phyloP scores from a whole-genome alignment of 2,797 vertebrate species.

The Somateria mollissima region DNA sequence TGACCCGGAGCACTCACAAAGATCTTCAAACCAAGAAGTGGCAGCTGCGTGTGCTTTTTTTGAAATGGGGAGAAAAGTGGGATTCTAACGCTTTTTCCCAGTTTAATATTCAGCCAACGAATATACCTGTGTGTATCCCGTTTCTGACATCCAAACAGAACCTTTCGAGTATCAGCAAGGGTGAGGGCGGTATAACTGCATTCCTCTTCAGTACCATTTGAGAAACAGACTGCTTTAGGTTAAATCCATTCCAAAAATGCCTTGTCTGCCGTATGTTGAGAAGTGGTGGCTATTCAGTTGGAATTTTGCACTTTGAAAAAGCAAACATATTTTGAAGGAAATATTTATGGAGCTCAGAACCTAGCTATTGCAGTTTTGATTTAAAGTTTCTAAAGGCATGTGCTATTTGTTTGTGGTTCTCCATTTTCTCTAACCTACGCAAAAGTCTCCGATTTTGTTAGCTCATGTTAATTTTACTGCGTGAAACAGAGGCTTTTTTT shows the following conservation, averaged over 20 bases:
- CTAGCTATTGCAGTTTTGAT: slow-evolving; percentile 64
- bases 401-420: background rate
- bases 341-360: slow-evolving; percentile 71
- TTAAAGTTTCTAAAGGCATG: slow-evolving; percentile 60
- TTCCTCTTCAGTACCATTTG: slow-evolving; percentile 36
- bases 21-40: slow-evolving; percentile 32
- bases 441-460: background rate
- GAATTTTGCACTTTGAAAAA: slow-evolving; percentile 77
- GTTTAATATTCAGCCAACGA: background rate
- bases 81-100: background rate
- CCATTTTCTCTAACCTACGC: background rate
- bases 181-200: background rate
- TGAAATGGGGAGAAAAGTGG: background rate
- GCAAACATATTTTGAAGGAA: slow-evolving; percentile 68
- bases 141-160: background rate
- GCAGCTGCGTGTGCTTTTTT: slow-evolving; percentile 65
- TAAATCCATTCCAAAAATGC: slow-evolving; percentile 32
- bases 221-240: background rate
- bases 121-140: background rate
- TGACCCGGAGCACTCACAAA: background rate
- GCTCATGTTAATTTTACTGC: background rate
- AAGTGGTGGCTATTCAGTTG: slow-evolving; percentile 53
- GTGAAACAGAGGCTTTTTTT: background rate
- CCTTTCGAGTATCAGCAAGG: background rate
- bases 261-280: background rate